Evolutionary conservation across 2,113 vertebrate genomes (phyloP).

Genomic region (Daubentonia madagascariensis): DNA sequence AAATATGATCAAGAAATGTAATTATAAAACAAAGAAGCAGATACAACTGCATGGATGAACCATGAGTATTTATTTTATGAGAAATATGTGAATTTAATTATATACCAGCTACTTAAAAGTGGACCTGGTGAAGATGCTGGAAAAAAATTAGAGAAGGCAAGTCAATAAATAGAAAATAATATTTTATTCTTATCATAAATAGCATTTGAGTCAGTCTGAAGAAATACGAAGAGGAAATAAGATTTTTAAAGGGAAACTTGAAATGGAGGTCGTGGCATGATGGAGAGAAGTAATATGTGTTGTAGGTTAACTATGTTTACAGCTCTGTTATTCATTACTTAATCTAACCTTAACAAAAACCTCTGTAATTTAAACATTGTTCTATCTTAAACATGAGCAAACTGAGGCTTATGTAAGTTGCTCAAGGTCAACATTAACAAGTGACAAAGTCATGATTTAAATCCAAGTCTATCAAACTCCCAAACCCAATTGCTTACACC

Average conservation of each 20-base stretch:
- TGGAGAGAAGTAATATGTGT: background rate
- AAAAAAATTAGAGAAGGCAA: background rate
- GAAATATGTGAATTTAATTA: background rate
- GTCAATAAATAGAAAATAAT: background rate
- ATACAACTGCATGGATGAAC: background rate
- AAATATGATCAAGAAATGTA: background rate
- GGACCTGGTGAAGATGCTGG: background rate
- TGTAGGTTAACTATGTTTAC: background rate
- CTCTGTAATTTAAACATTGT: background rate
- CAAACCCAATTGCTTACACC: background rate
- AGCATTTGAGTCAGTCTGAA: background rate
- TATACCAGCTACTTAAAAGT: background rate
- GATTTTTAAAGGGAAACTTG: background rate
- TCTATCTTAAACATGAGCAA: background rate
- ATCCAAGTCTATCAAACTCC: background rate
- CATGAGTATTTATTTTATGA: background rate
- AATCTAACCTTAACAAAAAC: background rate
- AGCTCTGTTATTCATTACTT: background rate
- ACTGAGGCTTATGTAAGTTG: background rate
- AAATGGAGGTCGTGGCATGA: background rate
- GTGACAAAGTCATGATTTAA: background rate
- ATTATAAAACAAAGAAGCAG: background rate
- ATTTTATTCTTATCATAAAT: background rate
- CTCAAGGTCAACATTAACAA: background rate
- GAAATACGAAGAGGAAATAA: background rate